Evolutionary conservation across 2,113 vertebrate genomes (phyloP), one percentile per base, ranked within the genome.

Genomic region (Chaenogobius annularis): DNA sequence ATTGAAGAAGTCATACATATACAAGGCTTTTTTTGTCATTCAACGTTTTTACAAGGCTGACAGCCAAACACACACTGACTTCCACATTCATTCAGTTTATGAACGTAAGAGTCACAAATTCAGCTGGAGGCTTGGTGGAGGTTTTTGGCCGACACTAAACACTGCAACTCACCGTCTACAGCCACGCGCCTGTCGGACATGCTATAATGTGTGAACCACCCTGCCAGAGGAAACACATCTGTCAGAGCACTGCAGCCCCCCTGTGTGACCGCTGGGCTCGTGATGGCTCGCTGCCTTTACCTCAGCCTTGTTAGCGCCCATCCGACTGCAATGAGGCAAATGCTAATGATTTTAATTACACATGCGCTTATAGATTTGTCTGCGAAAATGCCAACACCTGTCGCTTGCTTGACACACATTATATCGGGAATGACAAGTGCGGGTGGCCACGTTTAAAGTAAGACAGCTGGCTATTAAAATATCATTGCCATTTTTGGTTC

Each of bases 401-500:
- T 61, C 58, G 37, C 50, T 14, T 13, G 65, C n/a, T n/a, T 50
- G 10, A 22, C 10, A 3, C 50, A 35, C 19, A 64, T 14, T 48
- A 77, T 7, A 66, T 35, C 43, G 0, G 44, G n/a, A 20, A 66
- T 66, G 43, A 66, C 64, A 66, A 26, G 40, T 47, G 19, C 3
- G 10, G 43, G 26, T 26, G 23, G 26, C 31, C 48, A 58, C 26
- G 59, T 58, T 20, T 3, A 7, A 6, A 4, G 20, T 35, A 67
- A 79, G 52, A 37, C 44, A 7, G 10, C 50, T 68, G 47, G 62
- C 74, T 55, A 59, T 43, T 63, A 63, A 69, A 50, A 59, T 75
- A 74, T 48, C 23, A 35, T 50, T 59, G 19, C 68, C 70, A 47
- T 73, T 46, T 26, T 14, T 50, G 72, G 69, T 15, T 74, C 83